phyloP scores from a whole-genome alignment of 2,113 vertebrate genomes.

The Nibea coibor region DNA sequence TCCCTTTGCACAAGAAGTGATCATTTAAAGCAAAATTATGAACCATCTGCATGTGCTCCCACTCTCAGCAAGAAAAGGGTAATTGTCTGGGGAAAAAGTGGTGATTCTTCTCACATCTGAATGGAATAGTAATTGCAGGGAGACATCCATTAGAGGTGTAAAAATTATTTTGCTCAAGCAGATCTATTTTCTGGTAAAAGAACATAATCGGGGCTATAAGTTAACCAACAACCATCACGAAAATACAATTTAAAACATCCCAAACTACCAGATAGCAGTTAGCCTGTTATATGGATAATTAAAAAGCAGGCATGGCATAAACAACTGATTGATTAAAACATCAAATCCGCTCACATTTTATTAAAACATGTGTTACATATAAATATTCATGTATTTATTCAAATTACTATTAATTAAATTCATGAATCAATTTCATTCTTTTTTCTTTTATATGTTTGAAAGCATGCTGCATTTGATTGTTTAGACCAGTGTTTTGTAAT shows the following conservation, averaged over 20 bases:
- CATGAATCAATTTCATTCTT: too few relatives aligned
- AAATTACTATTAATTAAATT: too few relatives aligned
- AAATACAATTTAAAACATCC: too few relatives aligned
- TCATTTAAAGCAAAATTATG: background rate
- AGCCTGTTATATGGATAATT: too few relatives aligned
- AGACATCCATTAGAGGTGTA: background rate
- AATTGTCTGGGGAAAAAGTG: background rate
- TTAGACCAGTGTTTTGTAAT: too few relatives aligned
- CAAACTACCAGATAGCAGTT: too few relatives aligned
- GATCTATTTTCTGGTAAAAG: background rate
- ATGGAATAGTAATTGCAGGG: conserved; percentile 12
- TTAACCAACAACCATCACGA: too few relatives aligned
- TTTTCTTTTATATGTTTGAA: too few relatives aligned
- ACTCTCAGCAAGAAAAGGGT: background rate
- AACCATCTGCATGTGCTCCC: background rate
- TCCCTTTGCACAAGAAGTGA: background rate
- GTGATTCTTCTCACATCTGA: conserved; percentile 6
- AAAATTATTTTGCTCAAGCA: background rate
- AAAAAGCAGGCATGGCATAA: too few relatives aligned
- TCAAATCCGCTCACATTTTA: background rate
- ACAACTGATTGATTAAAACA: background rate
- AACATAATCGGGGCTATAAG: too few relatives aligned
- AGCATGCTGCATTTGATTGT: too few relatives aligned
- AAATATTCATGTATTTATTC: background rate
- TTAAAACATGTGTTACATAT: background rate